Base-by-base conservation (phyloP, 2,797 vertebrate genomes). In the Squalus acanthias region DNA sequence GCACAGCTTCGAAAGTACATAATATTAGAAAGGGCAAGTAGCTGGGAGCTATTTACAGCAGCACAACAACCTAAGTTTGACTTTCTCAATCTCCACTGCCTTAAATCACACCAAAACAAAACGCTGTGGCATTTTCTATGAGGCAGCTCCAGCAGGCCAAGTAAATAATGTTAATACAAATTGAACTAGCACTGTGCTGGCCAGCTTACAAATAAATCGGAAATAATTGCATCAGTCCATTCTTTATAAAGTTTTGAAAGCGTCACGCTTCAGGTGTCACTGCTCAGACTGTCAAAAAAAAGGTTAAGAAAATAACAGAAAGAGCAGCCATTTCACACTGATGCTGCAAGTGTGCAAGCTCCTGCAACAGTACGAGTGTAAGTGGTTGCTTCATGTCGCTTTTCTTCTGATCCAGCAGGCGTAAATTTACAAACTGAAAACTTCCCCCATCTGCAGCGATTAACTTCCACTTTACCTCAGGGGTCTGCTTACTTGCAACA, bases 21-120 rank as follows among this genome's bases (percentile, higher is more conserved):
- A 67, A 72, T 50, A 95, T 95, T 76, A 29, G 70, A 76, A 76
- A 95, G 94, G 94, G 94, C 94, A 60, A 46, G 67, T 65, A 69
- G 91, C n/a, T 69, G 12, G 65, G 65, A 69, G 91, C 39, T 93
- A 93, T 93, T 93, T 69, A 24, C 22, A 93, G 91, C 91, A 69
- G n/a, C 91, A 69, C 33, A 93, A 69, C 91, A 39, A 9, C 63
- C 91, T 65, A 69, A 24, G 39, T 72, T 33, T 53, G 94, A 95
- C 29, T 95, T 33, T 95, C 24, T 53, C 10, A 95, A 72, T n/a
- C 26, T 57, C 10, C 50, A 95, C 50, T 53, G 26, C 26, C 26
- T 95, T 76, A 74, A 70, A 74, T 74, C 39, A 76, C 15, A 76
- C 50, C 74, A 74, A 72, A 95, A 53, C 26, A 95, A 95, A 95